These are phyloP conservation scores for Hormaphis cornu DNA, from an alignment of 1,140 invertebrate species.

Conservation along the genomic window DNA sequence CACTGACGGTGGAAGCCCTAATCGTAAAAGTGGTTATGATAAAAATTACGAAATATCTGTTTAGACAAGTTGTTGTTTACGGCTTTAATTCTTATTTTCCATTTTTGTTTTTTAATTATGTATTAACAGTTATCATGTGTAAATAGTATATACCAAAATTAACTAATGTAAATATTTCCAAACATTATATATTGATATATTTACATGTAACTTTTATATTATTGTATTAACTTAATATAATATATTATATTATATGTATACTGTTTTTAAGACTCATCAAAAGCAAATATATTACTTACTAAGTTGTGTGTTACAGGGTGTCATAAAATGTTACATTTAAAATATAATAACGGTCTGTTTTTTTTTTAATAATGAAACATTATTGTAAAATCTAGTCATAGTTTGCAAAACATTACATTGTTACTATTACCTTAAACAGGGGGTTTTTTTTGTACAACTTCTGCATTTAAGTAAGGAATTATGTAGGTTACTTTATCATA, in stretches of 20 bases:
- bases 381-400: slow-evolving; percentile 13
- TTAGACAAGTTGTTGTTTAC: slow-evolving; percentile 22
- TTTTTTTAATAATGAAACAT: slow-evolving; percentile 6
- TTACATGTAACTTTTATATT: not conserved
- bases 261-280: slow-evolving; percentile 4
- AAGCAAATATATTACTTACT: slow-evolving; percentile 13
- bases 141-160: slow-evolving; percentile 10
- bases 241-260: no score
- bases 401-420: slow-evolving; percentile 2
- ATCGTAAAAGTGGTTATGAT: slow-evolving; percentile 82
- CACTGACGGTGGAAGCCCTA: slow-evolving; percentile 54
- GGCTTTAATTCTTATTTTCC: slow-evolving; percentile 22
- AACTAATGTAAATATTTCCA: slow-evolving; percentile 17
- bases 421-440: not conserved
- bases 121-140: slow-evolving; percentile 14
- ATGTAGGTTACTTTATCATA: not conserved
- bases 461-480: slow-evolving; percentile 2
- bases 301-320: slow-evolving; percentile 30
- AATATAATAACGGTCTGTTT: not conserved
- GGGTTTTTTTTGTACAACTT: not conserved
- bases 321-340: not conserved
- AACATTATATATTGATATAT: not conserved
- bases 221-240: no score
- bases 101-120: not conserved
- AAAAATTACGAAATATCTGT: slow-evolving; percentile 95